These are phyloP conservation scores for Pogonognathellus flavescens DNA, from an alignment of 1,140 invertebrate species.

Conservation along the genomic window DNA sequence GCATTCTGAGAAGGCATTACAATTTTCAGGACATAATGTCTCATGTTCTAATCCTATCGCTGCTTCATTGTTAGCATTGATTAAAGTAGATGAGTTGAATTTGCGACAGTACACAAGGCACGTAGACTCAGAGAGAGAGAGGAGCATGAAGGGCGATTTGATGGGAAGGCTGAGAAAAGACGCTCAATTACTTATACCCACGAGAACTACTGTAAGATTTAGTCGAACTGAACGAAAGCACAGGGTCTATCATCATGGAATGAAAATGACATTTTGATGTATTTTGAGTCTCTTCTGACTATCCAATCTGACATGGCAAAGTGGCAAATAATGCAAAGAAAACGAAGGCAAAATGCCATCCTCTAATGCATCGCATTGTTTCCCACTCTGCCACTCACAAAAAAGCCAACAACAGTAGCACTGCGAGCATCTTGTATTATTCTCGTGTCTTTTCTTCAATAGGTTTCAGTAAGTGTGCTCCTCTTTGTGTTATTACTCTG, in stretches of 20 bases:
- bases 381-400: constrained; percentile 39
- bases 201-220: neutral
- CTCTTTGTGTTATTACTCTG: neutral
- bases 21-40: constrained; percentile 19
- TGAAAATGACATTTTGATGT: constrained; percentile 52
- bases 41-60: constrained; percentile 12
- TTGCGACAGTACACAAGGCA: neutral
- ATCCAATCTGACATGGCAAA: constrained; percentile 27
- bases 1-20: constrained; percentile 16
- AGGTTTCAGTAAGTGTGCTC: neutral
- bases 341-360: constrained; percentile 52
- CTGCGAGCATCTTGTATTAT: constrained; percentile 24
- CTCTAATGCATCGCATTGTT: constrained; percentile 56
- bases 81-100: constrained; percentile 32
- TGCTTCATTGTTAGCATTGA: constrained; percentile 27
- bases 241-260: neutral
- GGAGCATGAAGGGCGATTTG: constrained; percentile 1
- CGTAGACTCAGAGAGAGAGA: neutral
- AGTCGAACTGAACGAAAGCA: neutral
- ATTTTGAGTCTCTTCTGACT: constrained; percentile 33
- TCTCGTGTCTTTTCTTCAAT: neutral
- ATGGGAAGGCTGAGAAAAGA: neutral
- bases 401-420: constrained; percentile 4
- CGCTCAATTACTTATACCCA: constrained; percentile 8
- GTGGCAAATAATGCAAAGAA: constrained; percentile 42